Percentiles rank a stretch among this genome's conserved stretches.
Evolutionary conservation across 2,888 invertebrate genomes (phyloP).

Genomic region (Axea sp.): DNA sequence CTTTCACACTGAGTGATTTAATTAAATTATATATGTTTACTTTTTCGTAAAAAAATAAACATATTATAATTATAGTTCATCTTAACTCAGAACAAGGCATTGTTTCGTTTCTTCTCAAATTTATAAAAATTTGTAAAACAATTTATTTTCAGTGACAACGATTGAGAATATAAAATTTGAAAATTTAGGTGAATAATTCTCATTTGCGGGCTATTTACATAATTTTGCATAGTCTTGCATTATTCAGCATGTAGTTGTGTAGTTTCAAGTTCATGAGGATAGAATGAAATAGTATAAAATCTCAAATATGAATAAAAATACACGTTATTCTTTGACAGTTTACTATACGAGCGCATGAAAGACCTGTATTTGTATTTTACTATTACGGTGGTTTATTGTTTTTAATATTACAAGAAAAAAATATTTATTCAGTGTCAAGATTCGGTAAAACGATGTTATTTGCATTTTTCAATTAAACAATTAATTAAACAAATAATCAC

Average conservation of each 20-base stretch:
- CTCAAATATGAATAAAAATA: conserved; percentile 13
- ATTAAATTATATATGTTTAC: too few relatives aligned
- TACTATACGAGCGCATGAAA: neutral
- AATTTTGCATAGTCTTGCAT: conserved; percentile 38
- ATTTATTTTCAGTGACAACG: too few relatives aligned
- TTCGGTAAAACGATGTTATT: conserved; percentile 9
- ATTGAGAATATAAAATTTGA: neutral
- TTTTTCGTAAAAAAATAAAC: too few relatives aligned
- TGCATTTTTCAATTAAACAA: conserved; percentile 22
- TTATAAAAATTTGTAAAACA: too few relatives aligned
- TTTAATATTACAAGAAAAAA: neutral
- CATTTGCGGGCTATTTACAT: conserved; percentile 9
- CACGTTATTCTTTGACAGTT: conserved; percentile 1
- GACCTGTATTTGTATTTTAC: too few relatives aligned
- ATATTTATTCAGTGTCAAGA: conserved; percentile 6
- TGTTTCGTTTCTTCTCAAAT: too few relatives aligned
- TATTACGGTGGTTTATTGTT: too few relatives aligned
- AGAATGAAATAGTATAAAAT: neutral
- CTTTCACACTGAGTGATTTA: too few relatives aligned
- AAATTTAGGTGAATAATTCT: neutral
- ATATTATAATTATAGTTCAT: too few relatives aligned
- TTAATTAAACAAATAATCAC: conserved; percentile 30
- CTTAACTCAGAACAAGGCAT: too few relatives aligned
- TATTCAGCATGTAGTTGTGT: conserved; percentile 22
- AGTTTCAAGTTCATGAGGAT: neutral